phyloP scores from a whole-genome alignment of 2,888 invertebrate species.

The Caenorhabditis zanzibari region DNA sequence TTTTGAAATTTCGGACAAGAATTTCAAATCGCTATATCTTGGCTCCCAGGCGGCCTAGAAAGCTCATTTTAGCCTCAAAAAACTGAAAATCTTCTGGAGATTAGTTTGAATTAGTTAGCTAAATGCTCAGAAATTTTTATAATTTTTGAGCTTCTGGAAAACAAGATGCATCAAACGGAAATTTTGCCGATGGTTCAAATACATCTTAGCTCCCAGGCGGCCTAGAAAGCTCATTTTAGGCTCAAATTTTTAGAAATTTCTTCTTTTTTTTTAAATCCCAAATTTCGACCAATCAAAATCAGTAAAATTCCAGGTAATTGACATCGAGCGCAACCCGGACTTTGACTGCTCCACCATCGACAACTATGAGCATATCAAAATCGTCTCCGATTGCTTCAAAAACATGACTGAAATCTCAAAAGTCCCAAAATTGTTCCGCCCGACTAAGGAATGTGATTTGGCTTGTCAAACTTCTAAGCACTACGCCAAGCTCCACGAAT shows the following conservation, averaged over 20 bases:
- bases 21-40: too few relatives aligned
- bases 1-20: too few relatives aligned
- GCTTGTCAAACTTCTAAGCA: conserved; percentile 75
- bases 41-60: too few relatives aligned
- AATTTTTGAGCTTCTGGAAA: too few relatives aligned
- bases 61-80: too few relatives aligned
- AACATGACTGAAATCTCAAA: conserved; percentile 71
- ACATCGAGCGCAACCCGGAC: conserved; percentile 79
- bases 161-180: too few relatives aligned
- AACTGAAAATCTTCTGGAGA: too few relatives aligned
- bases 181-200: too few relatives aligned
- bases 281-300: background rate
- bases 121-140: too few relatives aligned
- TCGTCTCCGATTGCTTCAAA: conserved; percentile 75
- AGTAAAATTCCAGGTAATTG: conserved; percentile 76
- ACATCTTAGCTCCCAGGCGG: too few relatives aligned
- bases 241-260: background rate
- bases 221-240: too few relatives aligned
- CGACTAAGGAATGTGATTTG: conserved; percentile 76
- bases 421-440: conserved; percentile 71
- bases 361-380: conserved; percentile 72
- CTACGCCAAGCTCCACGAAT: conserved; percentile 77
- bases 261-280: background rate
- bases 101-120: too few relatives aligned
- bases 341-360: conserved; percentile 77